These are phyloP conservation scores for Leucoraja ocellata DNA, from an alignment of 2,797 vertebrate genomes.

Conservation along the genomic window DNA sequence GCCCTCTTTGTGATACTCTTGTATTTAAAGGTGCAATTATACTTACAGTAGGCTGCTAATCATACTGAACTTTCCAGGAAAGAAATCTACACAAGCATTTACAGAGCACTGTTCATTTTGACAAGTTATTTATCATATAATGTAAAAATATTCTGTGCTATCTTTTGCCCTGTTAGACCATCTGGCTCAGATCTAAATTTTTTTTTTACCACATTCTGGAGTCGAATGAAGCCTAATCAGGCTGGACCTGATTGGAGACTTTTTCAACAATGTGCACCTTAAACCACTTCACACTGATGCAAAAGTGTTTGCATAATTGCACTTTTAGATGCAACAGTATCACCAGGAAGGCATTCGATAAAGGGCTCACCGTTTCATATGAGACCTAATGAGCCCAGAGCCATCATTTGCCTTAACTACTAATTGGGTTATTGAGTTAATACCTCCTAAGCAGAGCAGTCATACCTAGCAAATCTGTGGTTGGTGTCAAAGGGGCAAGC, in stretches of 20 bases:
- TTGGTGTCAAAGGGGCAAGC: slow-evolving; percentile 6
- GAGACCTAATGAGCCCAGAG: slow-evolving; percentile 16
- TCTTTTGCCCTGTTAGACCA: background rate
- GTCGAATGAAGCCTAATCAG: background rate
- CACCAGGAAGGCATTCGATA: background rate
- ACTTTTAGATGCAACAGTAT: background rate
- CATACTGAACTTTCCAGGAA: background rate
- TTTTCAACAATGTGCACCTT: background rate
- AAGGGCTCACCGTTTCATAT: slow-evolving; percentile 19
- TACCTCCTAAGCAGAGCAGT: slow-evolving; percentile 10
- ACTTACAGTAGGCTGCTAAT: slow-evolving; percentile 15
- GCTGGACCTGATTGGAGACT: background rate
- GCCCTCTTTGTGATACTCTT: slow-evolving; percentile 6
- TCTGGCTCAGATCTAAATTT: background rate
- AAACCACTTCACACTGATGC: background rate
- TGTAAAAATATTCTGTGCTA: background rate
- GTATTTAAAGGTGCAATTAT: slow-evolving; percentile 33
- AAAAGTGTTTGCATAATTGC: slow-evolving; percentile 1
- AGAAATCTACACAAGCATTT: background rate
- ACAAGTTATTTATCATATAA: background rate
- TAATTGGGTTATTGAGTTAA: slow-evolving; percentile 34
- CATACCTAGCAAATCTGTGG: background rate
- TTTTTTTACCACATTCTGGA: background rate
- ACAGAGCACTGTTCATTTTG: background rate
- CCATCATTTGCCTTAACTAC: slow-evolving; percentile 29